Evolutionary conservation across 2,797 vertebrate genomes (phyloP).

Genomic region (Hypotaenidia philippensis): DNA sequence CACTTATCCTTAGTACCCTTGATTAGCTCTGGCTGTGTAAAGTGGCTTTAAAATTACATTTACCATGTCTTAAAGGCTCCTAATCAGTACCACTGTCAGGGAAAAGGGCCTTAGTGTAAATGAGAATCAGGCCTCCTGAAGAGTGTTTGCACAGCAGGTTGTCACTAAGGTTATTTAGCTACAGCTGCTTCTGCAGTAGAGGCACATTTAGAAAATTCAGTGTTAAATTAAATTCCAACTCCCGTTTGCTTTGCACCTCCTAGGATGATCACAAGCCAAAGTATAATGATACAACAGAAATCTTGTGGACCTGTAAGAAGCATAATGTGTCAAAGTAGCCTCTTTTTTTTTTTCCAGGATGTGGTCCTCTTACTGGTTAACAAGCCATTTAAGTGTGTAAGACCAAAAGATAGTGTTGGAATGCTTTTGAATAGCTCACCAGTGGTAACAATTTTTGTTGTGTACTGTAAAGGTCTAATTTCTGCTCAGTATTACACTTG

Average conservation of each 20-base stretch:
- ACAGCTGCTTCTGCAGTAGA: background rate
- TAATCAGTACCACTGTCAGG: background rate
- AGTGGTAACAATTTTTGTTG: background rate
- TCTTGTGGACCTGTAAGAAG: background rate
- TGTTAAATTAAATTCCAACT: background rate
- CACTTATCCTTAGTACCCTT: background rate
- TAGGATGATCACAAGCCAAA: background rate
- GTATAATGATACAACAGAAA: background rate
- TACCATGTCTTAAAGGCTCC: background rate
- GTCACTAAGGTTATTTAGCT: background rate
- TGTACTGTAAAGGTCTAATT: background rate
- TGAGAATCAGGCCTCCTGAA: slow-evolving; percentile 11
- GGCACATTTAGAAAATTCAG: background rate
- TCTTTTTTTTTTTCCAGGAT: background rate
- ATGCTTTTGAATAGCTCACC: background rate
- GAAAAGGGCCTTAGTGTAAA: background rate
- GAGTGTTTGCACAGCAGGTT: slow-evolving; percentile 8
- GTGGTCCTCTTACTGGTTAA: background rate
- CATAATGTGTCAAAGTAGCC: background rate
- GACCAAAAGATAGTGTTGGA: background rate
- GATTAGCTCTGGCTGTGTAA: background rate
- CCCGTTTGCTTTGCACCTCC: background rate
- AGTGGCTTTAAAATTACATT: background rate
- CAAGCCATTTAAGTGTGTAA: background rate
- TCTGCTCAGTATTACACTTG: background rate